Conservation (phyloP, 2,113 vertebrate species). For the Erythrocercus mccallii region DNA sequence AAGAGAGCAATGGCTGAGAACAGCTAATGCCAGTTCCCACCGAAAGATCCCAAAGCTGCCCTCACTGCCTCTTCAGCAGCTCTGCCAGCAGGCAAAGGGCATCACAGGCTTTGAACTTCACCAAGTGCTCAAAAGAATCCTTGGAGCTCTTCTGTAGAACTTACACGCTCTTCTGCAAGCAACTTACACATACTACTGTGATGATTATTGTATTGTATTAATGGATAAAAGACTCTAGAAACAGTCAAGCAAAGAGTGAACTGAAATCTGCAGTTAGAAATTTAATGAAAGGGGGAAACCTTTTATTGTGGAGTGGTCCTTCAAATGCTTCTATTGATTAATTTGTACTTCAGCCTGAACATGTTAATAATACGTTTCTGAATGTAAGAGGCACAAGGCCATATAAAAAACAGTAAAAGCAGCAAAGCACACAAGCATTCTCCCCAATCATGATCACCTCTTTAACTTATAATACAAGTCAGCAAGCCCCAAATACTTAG, state of each 20-base stretch:
- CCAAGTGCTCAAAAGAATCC: no score
- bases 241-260: background rate
- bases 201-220: no score
- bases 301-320: background rate
- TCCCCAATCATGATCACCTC: background rate
- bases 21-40: background rate
- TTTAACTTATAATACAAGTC: background rate
- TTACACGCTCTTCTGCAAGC: background rate
- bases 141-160: background rate
- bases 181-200: background rate
- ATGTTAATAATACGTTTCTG: background rate
- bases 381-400: background rate
- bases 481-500: fast-evolving
- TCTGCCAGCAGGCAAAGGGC: fast-evolving
- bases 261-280: background rate
- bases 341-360: background rate
- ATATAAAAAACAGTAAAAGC: background rate
- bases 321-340: background rate
- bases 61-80: background rate
- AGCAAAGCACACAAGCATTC: background rate
- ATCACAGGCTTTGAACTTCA: background rate
- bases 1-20: background rate
- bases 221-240: background rate
- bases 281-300: background rate
- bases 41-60: no score